Conservation (phyloP, 2,113 vertebrate species). For the Cheilinus undulatus region DNA sequence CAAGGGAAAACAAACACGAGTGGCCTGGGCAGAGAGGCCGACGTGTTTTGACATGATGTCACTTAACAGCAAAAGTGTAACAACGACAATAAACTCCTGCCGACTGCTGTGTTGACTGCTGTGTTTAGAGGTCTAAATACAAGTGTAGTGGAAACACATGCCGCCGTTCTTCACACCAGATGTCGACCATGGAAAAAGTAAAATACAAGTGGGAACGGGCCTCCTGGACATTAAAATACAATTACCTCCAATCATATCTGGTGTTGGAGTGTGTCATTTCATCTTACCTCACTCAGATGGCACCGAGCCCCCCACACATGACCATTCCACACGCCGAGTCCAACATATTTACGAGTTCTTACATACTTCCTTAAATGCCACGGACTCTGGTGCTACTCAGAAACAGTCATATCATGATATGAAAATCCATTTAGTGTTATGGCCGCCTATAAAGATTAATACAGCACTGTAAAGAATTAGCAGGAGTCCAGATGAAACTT, state of each 20-base stretch:
- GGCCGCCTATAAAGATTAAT: slow-evolving; percentile 52
- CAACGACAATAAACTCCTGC: slow-evolving; percentile 74
- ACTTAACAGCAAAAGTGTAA: slow-evolving; percentile 76
- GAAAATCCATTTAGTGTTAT: slow-evolving; percentile 56
- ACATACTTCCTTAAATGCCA: slow-evolving; percentile 42
- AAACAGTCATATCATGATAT: slow-evolving; percentile 52
- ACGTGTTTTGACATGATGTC: slow-evolving; percentile 81
- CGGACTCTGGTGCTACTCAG: slow-evolving; percentile 4
- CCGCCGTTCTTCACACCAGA: slow-evolving; percentile 71
- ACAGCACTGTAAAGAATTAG: slow-evolving; percentile 40
- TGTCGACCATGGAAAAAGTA: slow-evolving; percentile 66
- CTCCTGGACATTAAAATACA: slow-evolving; percentile 77
- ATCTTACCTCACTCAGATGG: slow-evolving; percentile 72
- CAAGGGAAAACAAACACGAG: slow-evolving; percentile 76
- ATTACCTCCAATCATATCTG: slow-evolving; percentile 77
- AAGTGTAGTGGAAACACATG: slow-evolving; percentile 80
- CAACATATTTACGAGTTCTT: slow-evolving; percentile 58
- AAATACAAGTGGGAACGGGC: slow-evolving; percentile 61
- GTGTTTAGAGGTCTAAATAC: slow-evolving; percentile 72
- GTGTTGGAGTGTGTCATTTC: slow-evolving; percentile 77
- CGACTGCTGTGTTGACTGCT: slow-evolving; percentile 71
- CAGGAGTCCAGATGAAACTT: slow-evolving; percentile 41
- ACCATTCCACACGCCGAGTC: slow-evolving; percentile 27
- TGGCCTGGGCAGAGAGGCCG: slow-evolving; percentile 24
- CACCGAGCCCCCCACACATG: slow-evolving; percentile 43